These are phyloP conservation scores for Akabosia matsudoensis DNA, from an alignment of 1,140 invertebrate species.

Conservation along the genomic window DNA sequence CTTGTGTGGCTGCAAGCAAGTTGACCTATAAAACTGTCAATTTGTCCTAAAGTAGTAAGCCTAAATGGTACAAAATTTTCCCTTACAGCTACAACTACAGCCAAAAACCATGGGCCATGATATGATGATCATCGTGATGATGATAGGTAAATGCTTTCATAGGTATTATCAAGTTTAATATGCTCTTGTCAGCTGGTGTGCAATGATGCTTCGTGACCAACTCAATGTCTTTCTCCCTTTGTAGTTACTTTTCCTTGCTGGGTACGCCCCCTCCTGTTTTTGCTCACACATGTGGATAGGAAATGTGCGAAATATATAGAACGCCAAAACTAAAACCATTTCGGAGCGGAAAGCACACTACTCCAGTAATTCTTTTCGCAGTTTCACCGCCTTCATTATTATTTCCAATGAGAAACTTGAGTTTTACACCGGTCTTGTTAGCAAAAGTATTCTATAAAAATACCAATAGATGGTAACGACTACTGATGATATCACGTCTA, in stretches of 20 bases:
- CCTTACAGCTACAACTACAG: background rate
- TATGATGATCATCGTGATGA: conserved; percentile 3
- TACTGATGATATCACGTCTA: too few relatives aligned
- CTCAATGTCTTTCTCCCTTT: background rate
- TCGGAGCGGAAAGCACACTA: background rate
- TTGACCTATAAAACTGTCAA: conserved; percentile 21
- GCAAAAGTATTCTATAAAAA: too few relatives aligned
- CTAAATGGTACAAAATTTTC: background rate
- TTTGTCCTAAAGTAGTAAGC: conserved; percentile 13
- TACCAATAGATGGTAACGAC: too few relatives aligned
- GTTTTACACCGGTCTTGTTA: too few relatives aligned
- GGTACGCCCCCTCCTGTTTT: background rate
- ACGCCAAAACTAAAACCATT: background rate
- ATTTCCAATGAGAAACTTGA: background rate
- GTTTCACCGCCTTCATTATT: background rate
- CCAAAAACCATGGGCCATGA: conserved; percentile 4
- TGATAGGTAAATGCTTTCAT: background rate
- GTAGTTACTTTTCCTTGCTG: background rate
- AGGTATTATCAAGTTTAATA: background rate
- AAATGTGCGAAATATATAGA: background rate
- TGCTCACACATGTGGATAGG: background rate
- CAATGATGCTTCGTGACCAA: background rate
- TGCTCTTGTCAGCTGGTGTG: background rate
- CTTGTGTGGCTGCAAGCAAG: background rate
- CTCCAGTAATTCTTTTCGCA: background rate